Conservation (phyloP, 1,140 invertebrate species). For the Brachionus rubens region DNA sequence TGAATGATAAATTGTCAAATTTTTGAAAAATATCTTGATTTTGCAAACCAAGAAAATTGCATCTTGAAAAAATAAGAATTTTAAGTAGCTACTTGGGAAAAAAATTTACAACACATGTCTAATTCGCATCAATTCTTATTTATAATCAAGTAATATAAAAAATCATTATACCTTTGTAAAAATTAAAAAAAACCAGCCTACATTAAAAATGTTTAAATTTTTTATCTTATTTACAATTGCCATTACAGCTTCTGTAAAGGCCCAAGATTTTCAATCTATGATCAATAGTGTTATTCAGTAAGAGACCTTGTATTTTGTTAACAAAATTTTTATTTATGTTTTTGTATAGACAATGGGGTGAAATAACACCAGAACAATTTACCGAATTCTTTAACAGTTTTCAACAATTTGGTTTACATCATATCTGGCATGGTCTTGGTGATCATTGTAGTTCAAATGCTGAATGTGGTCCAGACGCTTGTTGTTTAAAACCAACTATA, state of each 20-base stretch:
- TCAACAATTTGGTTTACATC: conserved; percentile 18
- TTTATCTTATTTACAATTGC: background rate
- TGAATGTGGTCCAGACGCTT: conserved; percentile 44
- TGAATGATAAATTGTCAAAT: no score
- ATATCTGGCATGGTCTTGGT: conserved; percentile 28
- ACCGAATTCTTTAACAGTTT: conserved; percentile 8
- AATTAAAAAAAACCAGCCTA: background rate
- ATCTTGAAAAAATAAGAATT: no score
- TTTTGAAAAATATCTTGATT: no score
- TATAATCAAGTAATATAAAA: no score
- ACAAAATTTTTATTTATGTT: background rate
- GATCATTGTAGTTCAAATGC: conserved; percentile 20
- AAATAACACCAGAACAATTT: conserved; percentile 37
- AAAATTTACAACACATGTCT: no score
- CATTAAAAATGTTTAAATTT: background rate
- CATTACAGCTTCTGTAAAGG: background rate
- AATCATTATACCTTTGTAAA: no score
- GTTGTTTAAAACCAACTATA: conserved; percentile 36
- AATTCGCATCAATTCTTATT: no score
- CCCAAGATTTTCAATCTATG: conserved; percentile 1
- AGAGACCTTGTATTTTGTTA: background rate
- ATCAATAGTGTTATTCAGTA: conserved; percentile 35
- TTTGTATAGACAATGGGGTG: conserved; percentile 37
- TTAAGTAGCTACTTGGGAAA: no score
- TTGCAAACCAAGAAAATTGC: no score